A percentile compares a stretch with the other conserved stretches of the same genome.
These are phyloP conservation scores for Coluber constrictor DNA, from an alignment of 2,797 vertebrate genomes.

Conservation along the genomic window DNA sequence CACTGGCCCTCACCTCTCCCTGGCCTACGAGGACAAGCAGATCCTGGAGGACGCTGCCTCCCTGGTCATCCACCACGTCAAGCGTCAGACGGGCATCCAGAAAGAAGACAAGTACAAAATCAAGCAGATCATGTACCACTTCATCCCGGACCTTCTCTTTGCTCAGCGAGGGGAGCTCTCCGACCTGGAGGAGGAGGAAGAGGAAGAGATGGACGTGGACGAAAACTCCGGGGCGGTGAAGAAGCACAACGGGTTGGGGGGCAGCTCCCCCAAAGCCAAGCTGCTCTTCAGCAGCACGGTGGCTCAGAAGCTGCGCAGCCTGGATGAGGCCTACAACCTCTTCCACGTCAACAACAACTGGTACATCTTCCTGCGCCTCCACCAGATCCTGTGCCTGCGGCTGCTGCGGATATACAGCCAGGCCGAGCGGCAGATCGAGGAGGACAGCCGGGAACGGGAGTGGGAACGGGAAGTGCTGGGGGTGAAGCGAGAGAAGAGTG, in stretches of 20 bases:
- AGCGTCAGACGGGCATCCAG: slow-evolving; percentile 94
- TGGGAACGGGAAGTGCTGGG: slow-evolving; percentile 90
- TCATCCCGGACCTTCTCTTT: slow-evolving; percentile 96
- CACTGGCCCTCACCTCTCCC: slow-evolving; percentile 86
- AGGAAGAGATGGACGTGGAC: slow-evolving; percentile 87
- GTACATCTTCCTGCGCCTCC: slow-evolving; percentile 96
- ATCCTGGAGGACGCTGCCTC: slow-evolving; percentile 93
- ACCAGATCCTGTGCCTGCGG: slow-evolving; percentile 93
- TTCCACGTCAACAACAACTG: slow-evolving; percentile 98
- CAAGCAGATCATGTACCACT: slow-evolving; percentile 98
- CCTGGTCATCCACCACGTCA: slow-evolving; percentile 97
- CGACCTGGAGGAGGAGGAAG: slow-evolving; percentile 92
- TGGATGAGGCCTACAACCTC: slow-evolving; percentile 91
- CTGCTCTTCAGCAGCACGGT: slow-evolving; percentile 87
- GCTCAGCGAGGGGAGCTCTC: slow-evolving; percentile 91
- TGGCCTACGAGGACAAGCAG: slow-evolving; percentile 93
- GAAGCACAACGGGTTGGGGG: slow-evolving; percentile 91
- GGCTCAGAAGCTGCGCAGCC: slow-evolving; percentile 84
- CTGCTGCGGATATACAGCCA: slow-evolving; percentile 90
- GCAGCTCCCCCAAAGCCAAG: slow-evolving; percentile 86
- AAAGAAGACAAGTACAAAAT: slow-evolving; percentile 99
- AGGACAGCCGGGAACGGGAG: slow-evolving; percentile 86
- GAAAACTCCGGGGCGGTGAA: slow-evolving; percentile 81
- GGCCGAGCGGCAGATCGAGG: slow-evolving; percentile 95
- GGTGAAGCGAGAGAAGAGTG: slow-evolving; percentile 88